These are phyloP conservation scores for Choloepus didactylus DNA, from an alignment of 2,797 vertebrate species.

Conservation along the genomic window DNA sequence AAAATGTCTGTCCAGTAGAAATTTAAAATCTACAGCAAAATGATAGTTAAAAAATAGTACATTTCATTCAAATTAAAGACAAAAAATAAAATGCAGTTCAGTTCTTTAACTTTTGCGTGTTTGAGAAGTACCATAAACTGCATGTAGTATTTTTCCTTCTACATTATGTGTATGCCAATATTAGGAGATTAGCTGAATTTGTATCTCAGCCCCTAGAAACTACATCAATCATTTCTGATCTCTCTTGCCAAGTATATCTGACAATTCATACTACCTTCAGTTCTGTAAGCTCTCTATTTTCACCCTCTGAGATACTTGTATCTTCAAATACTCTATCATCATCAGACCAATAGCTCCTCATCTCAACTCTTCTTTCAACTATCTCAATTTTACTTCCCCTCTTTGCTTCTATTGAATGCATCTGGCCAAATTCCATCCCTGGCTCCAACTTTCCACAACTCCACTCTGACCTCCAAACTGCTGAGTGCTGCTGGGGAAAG, in stretches of 20 bases:
- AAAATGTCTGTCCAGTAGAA: background rate
- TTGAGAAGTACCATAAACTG: background rate
- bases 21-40: constrained; percentile 35
- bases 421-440: background rate
- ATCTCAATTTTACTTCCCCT: background rate
- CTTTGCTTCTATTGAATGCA: background rate
- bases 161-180: background rate
- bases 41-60: background rate
- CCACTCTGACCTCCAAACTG: background rate
- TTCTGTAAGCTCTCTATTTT: background rate
- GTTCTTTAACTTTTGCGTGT: background rate
- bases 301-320: fast-evolving
- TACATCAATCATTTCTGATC: too few relatives aligned
- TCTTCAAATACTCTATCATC: background rate
- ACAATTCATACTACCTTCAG: background rate
- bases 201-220: background rate
- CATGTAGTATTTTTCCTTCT: background rate
- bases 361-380: background rate
- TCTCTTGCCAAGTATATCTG: background rate
- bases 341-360: background rate
- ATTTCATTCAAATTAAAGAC: background rate
- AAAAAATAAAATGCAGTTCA: background rate
- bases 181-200: background rate
- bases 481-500: background rate
- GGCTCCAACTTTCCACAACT: background rate